Evolutionary conservation across 2,113 vertebrate species (phyloP), one percentile per base, ranked within the genome.

Genomic region (Sylvia atricapilla): DNA sequence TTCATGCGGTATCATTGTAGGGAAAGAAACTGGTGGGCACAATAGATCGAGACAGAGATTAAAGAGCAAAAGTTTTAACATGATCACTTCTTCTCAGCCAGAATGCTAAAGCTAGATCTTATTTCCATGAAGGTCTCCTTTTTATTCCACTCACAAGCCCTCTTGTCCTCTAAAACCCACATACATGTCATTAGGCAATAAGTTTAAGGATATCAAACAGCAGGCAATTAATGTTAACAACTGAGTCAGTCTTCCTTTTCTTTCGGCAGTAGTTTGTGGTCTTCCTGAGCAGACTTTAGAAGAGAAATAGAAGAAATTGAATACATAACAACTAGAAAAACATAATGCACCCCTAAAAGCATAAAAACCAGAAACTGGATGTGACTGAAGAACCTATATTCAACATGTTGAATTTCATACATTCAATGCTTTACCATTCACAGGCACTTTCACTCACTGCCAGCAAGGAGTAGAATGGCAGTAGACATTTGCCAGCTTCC

Each of bases 251-350:
- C 59, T 93, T 85, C 82, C 74, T 78, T 74, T 78, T 70, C 86
- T 79, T 88, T 90, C 86, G 90, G 55, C 63, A 81, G 59, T 46
- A 84, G 28, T 81, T 91, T 92, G 93, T 66, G 73, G 70, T 90
- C 82, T 59, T 89, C 59, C 30, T 46, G 22, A 81, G n/a, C 2
- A 5, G 76, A 80, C 72, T 92, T 73, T 9, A 90, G 53, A 83
- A 76, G 41, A 94, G 27, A 88, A 90, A 91, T 9, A 55, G 64
- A 77, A 91, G 81, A 87, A 93, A 82, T 2, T n/a, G 22, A 92
- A 92, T 60, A 86, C 24, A 24, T 19, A 80, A 11, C 70, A 83
- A 64, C 10, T 8, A 86, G 44, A 10, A 86, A 86, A 88, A 94
- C 79, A 76, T 11, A 73, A 88, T 27, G 68, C 28, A 30, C 6